These are phyloP conservation scores for Phaethornis superciliosus DNA, from an alignment of 2,113 vertebrate species.

Conservation along the genomic window DNA sequence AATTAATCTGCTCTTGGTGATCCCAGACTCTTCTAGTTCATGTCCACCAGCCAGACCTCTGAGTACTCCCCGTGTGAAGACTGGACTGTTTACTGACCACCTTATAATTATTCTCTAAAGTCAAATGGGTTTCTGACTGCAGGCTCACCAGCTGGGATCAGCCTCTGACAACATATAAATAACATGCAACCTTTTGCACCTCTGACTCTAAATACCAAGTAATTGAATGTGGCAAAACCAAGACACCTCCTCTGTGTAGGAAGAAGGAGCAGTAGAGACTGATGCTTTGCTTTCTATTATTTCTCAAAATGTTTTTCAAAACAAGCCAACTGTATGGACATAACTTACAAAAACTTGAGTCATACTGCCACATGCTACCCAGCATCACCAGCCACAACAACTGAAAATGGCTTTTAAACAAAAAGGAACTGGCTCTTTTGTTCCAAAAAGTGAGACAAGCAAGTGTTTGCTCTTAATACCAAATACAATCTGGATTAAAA, in stretches of 20 bases:
- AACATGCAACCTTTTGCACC: neutral
- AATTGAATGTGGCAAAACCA: neutral
- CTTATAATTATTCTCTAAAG: neutral
- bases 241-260: neutral
- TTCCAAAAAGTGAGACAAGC: neutral
- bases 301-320: conserved; percentile 36
- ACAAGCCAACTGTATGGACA: conserved; percentile 10
- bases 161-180: neutral
- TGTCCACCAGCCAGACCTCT: neutral
- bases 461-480: neutral
- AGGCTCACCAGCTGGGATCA: neutral
- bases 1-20: neutral
- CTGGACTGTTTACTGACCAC: neutral
- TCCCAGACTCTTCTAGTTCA: neutral
- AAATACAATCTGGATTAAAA: neutral
- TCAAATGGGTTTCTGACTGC: neutral
- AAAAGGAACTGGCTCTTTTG: conserved; percentile 1
- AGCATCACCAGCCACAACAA: neutral
- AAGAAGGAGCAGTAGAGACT: neutral
- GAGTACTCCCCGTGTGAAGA: neutral
- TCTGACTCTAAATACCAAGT: neutral
- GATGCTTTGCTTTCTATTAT: neutral
- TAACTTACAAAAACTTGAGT: conserved; percentile 28
- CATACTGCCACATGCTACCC: neutral
- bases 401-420: conserved; percentile 17